Conservation (phyloP, 2,888 invertebrate species). For the Elaeidobius kamerunicus region DNA sequence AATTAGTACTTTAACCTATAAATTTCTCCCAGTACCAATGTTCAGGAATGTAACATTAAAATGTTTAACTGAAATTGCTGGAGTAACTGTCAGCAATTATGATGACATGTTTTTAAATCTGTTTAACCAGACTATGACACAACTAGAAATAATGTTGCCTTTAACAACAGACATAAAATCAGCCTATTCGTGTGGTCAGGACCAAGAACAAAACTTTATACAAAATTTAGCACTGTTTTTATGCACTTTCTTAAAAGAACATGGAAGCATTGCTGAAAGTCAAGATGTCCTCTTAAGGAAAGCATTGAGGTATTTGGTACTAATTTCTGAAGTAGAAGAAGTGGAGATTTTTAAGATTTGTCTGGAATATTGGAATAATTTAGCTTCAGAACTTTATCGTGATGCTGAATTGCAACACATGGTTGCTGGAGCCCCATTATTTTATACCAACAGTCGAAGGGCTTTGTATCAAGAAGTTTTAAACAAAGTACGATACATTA, state of each 20-base stretch:
- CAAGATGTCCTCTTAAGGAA: constrained; percentile 72
- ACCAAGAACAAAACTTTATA: constrained; percentile 98
- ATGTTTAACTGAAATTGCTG: constrained; percentile 97
- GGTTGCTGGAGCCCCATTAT: constrained; percentile 43
- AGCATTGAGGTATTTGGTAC: constrained; percentile 80
- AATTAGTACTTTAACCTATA: constrained; percentile 89
- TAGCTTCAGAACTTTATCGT: constrained; percentile 90
- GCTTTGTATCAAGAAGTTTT: constrained; percentile 77
- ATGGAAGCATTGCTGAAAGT: constrained; percentile 82
- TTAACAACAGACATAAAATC: constrained; percentile 87
- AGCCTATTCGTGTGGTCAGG: constrained; percentile 90
- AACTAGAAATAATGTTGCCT: constrained; percentile 90
- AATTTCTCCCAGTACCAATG: constrained; percentile 92
- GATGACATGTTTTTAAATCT: constrained; percentile 89
- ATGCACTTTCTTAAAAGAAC: constrained; percentile 95
- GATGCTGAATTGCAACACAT: constrained; percentile 54
- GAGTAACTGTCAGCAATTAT: constrained; percentile 85
- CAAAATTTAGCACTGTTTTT: constrained; percentile 97
- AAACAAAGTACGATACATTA: constrained; percentile 84
- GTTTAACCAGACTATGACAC: constrained; percentile 89
- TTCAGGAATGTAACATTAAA: constrained; percentile 92
- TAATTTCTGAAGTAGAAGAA: constrained; percentile 97
- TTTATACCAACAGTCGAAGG: constrained; percentile 49
- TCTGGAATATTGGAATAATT: constrained; percentile 96
- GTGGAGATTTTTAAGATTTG: constrained; percentile 99